Percentiles rank a stretch among this genome's conserved stretches.
Conservation (phyloP, 2,888 invertebrate genomes). For the Oscheius sp. region DNA sequence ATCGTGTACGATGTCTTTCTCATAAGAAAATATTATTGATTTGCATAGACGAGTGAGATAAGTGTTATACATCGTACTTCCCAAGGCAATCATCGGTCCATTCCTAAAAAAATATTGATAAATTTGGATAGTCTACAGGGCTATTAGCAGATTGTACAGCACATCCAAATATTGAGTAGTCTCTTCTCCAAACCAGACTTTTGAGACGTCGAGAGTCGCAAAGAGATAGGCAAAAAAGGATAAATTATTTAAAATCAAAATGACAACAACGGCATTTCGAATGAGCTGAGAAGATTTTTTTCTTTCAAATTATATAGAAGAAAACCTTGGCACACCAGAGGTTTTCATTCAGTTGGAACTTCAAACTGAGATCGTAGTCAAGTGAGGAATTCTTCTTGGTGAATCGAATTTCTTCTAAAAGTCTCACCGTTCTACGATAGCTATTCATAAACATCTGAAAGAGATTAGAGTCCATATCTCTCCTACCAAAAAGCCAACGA, state of each 20-base stretch:
- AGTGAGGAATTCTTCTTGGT: neutral
- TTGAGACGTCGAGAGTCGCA: neutral
- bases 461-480: too few species aligned
- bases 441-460: neutral
- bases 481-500: neutral
- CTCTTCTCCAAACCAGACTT: neutral
- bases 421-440: neutral
- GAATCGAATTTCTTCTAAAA: neutral
- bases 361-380: neutral
- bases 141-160: neutral
- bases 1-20: too few species aligned
- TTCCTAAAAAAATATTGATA: too few species aligned
- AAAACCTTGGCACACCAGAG: constrained; percentile 4
- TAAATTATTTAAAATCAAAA: neutral
- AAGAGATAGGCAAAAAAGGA: neutral
- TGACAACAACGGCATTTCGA: neutral
- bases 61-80: neutral
- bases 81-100: constrained; percentile 9
- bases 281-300: constrained; percentile 17
- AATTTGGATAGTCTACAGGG: too few species aligned
- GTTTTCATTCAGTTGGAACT: constrained; percentile 19
- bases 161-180: neutral
- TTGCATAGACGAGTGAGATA: too few species aligned
- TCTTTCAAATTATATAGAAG: too few species aligned
- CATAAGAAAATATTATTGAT: too few species aligned